A percentile compares a stretch with the other conserved stretches of the same genome.
Evolutionary conservation across 2,888 invertebrate species (phyloP).

Genomic region (Cosmorhoe ocellata): DNA sequence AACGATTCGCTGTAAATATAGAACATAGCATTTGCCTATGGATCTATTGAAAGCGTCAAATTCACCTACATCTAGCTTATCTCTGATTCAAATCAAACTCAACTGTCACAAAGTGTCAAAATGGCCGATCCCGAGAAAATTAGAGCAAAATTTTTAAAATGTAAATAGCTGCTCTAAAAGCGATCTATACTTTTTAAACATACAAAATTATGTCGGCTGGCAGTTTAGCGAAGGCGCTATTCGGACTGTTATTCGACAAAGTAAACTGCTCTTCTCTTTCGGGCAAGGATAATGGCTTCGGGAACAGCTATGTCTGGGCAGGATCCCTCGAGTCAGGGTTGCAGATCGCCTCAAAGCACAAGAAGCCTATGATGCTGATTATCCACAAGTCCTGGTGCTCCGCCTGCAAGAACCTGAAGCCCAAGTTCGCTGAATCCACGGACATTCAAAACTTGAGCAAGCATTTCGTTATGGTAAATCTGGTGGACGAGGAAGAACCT

Average conservation of each 20-base stretch:
- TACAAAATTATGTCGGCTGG: conserved; percentile 55
- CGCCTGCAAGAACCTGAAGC: conserved; percentile 84
- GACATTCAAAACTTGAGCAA: conserved; percentile 82
- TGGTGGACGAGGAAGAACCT: conserved; percentile 83
- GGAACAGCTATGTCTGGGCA: conserved; percentile 71
- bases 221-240: conserved; percentile 55
- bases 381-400: conserved; percentile 87
- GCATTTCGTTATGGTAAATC: conserved; percentile 86
- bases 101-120: conserved; percentile 36
- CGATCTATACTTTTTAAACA: conserved; percentile 19
- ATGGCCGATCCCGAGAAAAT: conserved; percentile 43
- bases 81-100: conserved; percentile 15
- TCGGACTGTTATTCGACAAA: conserved; percentile 51
- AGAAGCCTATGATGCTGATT: conserved; percentile 85
- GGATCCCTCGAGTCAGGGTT: conserved; percentile 71
- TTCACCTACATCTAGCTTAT: conserved; percentile 16
- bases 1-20: no score
- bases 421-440: conserved; percentile 81
- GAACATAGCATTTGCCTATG: background rate
- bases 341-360: conserved; percentile 63
- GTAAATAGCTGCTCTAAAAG: conserved; percentile 40
- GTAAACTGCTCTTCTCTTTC: conserved; percentile 49
- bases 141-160: conserved; percentile 45
- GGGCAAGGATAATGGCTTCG: conserved; percentile 71
- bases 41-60: conserved; percentile 35